phyloP scores from a whole-genome alignment of 2,888 invertebrate genomes.

The Oscheius onirici region DNA sequence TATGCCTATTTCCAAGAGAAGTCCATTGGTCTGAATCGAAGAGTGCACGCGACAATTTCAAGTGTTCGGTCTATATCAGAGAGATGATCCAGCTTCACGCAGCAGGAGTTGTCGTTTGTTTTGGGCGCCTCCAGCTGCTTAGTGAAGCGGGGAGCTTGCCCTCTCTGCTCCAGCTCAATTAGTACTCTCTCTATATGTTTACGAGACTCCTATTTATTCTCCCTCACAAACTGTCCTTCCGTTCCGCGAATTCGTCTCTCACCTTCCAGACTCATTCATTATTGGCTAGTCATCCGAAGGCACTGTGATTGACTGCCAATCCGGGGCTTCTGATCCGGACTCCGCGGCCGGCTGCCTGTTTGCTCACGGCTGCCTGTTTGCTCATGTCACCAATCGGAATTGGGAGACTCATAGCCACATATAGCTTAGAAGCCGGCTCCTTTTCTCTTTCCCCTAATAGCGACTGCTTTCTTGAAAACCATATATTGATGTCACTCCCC shows the following conservation, averaged over 20 bases:
- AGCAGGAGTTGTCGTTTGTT: conserved; percentile 14
- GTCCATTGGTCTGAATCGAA: too few species aligned
- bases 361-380: conserved; percentile 10
- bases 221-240: too few species aligned
- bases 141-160: conserved; percentile 15
- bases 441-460: background rate
- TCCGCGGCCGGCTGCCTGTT: background rate
- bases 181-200: conserved; percentile 22
- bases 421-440: background rate
- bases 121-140: conserved; percentile 31
- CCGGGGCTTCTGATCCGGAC: too few species aligned
- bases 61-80: conserved; percentile 24
- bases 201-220: background rate
- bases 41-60: conserved; percentile 6
- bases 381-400: conserved; percentile 10
- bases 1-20: too few species aligned
- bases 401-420: conserved; percentile 9
- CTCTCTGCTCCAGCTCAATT: conserved; percentile 24
- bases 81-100: conserved; percentile 26
- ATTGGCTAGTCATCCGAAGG: too few species aligned
- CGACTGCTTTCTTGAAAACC: too few species aligned
- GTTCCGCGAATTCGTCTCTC: too few species aligned
- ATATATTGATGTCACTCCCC: too few species aligned
- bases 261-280: too few species aligned
- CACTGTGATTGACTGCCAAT: too few species aligned